Evolutionary conservation across 2,888 invertebrate genomes (phyloP).

Genomic region (Drosophila ustulata): DNA sequence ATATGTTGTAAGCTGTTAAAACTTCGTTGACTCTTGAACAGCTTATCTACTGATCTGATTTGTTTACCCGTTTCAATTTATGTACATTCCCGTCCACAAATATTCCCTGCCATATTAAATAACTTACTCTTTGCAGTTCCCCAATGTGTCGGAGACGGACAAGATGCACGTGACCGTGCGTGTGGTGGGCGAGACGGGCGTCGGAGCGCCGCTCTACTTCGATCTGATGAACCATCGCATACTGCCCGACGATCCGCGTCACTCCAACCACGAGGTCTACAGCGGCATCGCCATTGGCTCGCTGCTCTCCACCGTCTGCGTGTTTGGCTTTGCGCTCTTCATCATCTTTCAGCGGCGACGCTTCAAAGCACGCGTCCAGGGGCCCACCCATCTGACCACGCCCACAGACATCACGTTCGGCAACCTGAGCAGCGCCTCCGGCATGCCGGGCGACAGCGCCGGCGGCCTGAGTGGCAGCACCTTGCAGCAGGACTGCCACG

Average conservation of each 20-base stretch:
- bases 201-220: conserved; percentile 84
- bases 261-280: conserved; percentile 78
- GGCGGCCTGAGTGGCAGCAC: conserved; percentile 82
- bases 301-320: conserved; percentile 80
- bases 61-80: too few species aligned
- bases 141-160: conserved; percentile 83
- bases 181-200: conserved; percentile 84
- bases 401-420: conserved; percentile 83
- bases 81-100: too few species aligned
- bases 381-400: conserved; percentile 80
- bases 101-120: not conserved
- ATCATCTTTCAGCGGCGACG: conserved; percentile 82
- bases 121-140: conserved; percentile 69
- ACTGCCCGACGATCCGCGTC: conserved; percentile 54
- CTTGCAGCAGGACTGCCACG: conserved; percentile 83
- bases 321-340: conserved; percentile 81
- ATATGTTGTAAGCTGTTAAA: not conserved
- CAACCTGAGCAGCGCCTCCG: conserved; percentile 78
- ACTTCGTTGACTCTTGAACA: too few species aligned
- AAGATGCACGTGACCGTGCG: conserved; percentile 84
- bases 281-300: conserved; percentile 83
- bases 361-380: conserved; percentile 81
- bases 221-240: conserved; percentile 78
- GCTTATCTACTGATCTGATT: too few species aligned
- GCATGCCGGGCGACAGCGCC: conserved; percentile 81